phyloP scores from a whole-genome alignment of 2,113 vertebrate species.

The Oncorhynchus mykiss region DNA sequence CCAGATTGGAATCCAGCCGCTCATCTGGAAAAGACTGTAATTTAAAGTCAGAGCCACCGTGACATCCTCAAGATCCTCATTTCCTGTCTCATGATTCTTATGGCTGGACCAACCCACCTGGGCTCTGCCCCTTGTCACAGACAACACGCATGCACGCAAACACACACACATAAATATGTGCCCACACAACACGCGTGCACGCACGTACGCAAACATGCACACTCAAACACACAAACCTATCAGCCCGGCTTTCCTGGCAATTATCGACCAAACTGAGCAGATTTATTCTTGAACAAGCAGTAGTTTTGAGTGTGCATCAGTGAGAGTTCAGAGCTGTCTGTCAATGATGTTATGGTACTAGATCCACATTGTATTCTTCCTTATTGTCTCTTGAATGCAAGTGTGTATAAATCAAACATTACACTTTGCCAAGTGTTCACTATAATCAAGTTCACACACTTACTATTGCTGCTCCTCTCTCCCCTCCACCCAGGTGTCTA shows the following conservation, averaged over 20 bases:
- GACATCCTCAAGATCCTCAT: slow-evolving; percentile 66
- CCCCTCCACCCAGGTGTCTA: no score
- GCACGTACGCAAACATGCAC: slow-evolving; percentile 25
- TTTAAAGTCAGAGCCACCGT: slow-evolving; percentile 65
- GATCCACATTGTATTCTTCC: no score
- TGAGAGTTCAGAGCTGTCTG: no score
- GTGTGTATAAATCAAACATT: no score
- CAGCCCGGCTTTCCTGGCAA: not conserved
- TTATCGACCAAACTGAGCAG: not conserved
- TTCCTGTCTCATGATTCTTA: slow-evolving; percentile 51
- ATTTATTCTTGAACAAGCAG: no score
- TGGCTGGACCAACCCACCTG: slow-evolving; percentile 60
- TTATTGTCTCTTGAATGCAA: no score
- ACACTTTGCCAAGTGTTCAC: no score
- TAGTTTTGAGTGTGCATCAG: no score
- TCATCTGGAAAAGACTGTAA: slow-evolving; percentile 77
- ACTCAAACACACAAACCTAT: slow-evolving; percentile 14
- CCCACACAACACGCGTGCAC: slow-evolving; percentile 15
- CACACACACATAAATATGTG: slow-evolving; percentile 11
- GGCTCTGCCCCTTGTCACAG: slow-evolving; percentile 27
- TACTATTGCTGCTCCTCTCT: no score
- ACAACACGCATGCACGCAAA: slow-evolving; percentile 11
- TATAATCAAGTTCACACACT: no score
- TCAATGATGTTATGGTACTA: no score
- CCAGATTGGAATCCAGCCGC: slow-evolving; percentile 72